A percentile compares a stretch with the other conserved stretches of the same genome.
Evolutionary conservation across 1,140 invertebrate species (phyloP).

Genomic region (silkworm (Bombyx mori)): ASM3026992v2 NC_085116.1:1580001-1580500

Average conservation of each 20-base stretch:
- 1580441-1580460: no score
- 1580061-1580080: slow-evolving; percentile 25
- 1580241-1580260: not conserved
- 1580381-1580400: no score
- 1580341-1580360: not conserved
- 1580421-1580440: no score
- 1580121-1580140: slow-evolving; percentile 44
- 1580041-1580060: slow-evolving; percentile 40
- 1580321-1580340: not conserved
- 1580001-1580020: slow-evolving; percentile 36
- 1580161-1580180: no score
- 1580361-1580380: not conserved
- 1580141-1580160: not conserved
- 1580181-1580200: not conserved
- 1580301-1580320: not conserved
- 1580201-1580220: not conserved
- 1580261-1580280: no score
- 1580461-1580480: no score
- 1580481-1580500: no score
- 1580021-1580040: slow-evolving; percentile 27
- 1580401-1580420: no score
- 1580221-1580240: not conserved
- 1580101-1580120: slow-evolving; percentile 33
- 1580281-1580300: no score
- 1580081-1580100: slow-evolving; percentile 36